A percentile compares a stretch with the other conserved stretches of the same genome.
These are phyloP conservation scores for Andrena marginata DNA, from an alignment of 2,888 invertebrate genomes.

Conservation along the genomic window DNA sequence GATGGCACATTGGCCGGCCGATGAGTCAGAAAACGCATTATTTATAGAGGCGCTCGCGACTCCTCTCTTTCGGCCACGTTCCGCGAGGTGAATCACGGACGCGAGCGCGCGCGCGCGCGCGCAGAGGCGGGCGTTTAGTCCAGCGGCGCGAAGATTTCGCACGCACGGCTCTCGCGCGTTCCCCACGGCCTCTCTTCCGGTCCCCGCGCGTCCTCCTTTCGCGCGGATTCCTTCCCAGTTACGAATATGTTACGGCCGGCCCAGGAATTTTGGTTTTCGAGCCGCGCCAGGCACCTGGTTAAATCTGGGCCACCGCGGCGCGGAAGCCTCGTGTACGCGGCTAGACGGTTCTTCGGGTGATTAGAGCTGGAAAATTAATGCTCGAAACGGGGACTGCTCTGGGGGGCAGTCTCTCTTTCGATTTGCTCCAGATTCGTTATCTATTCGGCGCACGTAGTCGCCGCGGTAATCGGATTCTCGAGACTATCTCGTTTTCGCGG, in stretches of 20 bases:
- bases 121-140: neutral
- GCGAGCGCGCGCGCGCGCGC: conserved; percentile 6
- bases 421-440: too few relatives aligned
- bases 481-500: too few relatives aligned
- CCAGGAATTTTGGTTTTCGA: conserved; percentile 32
- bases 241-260: conserved; percentile 38
- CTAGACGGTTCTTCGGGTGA: neutral
- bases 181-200: neutral
- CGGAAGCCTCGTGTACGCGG: neutral
- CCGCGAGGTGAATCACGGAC: conserved; percentile 62
- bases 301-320: conserved; percentile 3
- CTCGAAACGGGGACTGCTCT: neutral
- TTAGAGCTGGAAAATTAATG: neutral
- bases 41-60: conserved; percentile 63
- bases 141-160: conserved; percentile 33
- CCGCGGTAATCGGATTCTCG: too few relatives aligned
- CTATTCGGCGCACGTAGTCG: too few relatives aligned
- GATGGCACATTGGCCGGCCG: conserved; percentile 52
- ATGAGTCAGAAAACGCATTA: conserved; percentile 73
- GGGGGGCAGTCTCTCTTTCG: too few relatives aligned
- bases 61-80: conserved; percentile 37
- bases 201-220: conserved; percentile 27
- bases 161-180: neutral
- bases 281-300: neutral
- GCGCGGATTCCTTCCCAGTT: conserved; percentile 37